Evolutionary conservation across 2,797 vertebrate genomes (phyloP).

Genomic region (Sebastolobus altivelis): DNA sequence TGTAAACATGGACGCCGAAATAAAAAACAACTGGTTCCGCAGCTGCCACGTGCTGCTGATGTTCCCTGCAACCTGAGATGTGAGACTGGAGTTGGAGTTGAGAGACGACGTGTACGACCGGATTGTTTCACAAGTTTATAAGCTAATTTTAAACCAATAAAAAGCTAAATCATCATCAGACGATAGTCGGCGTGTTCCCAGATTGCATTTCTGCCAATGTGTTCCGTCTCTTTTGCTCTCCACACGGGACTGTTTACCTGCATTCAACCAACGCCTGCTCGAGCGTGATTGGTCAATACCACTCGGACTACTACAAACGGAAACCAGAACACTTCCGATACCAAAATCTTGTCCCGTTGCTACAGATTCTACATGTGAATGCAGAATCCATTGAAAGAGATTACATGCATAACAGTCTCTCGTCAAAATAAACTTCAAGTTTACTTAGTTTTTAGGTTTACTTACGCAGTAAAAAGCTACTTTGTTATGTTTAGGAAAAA

Average conservation of each 20-base stretch:
- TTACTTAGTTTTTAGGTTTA: too few relatives aligned
- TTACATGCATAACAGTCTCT: neutral
- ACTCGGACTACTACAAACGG: fast-evolving
- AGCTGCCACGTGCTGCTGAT: too few relatives aligned
- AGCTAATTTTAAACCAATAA: neutral
- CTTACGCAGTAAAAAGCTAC: too few relatives aligned
- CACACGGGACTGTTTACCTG: neutral
- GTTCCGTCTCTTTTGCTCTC: neutral
- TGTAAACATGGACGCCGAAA: too few relatives aligned
- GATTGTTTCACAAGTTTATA: neutral
- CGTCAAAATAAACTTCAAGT: neutral
- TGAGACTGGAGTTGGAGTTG: too few relatives aligned
- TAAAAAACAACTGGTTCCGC: too few relatives aligned
- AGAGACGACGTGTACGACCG: too few relatives aligned
- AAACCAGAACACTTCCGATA: neutral
- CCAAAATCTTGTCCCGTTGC: too few relatives aligned
- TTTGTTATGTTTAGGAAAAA: too few relatives aligned
- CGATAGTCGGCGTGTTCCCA: fast-evolving
- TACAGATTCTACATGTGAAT: neutral
- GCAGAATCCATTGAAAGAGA: fast-evolving
- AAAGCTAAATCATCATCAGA: too few relatives aligned
- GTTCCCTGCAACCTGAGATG: too few relatives aligned
- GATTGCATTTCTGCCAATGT: neutral
- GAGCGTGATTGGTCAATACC: fast-evolving
- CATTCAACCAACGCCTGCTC: neutral